phyloP scores from a whole-genome alignment of 2,113 vertebrate genomes.

The Oryzias curvinotus region DNA sequence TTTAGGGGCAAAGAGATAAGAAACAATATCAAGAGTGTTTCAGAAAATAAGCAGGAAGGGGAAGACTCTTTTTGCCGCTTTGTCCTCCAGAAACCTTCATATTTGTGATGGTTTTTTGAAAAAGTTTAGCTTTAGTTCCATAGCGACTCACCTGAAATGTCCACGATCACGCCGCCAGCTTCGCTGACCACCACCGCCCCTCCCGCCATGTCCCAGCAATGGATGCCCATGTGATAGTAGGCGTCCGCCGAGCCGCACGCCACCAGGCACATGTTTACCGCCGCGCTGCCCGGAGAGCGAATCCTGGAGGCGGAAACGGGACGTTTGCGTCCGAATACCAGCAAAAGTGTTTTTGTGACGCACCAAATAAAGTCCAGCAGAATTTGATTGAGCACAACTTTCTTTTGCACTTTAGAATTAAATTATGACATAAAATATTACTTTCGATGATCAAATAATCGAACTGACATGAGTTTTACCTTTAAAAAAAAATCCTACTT shows the following conservation, averaged over 20 bases:
- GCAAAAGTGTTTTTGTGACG: no score
- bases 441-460: no score
- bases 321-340: conserved; percentile 1
- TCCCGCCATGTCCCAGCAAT: conserved; percentile 98
- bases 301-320: conserved; percentile 74
- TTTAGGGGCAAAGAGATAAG: conserved; percentile 15
- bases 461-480: no score
- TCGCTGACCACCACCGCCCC: conserved; percentile 87
- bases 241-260: conserved; percentile 89
- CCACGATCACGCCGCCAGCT: conserved; percentile 88
- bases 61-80: neutral
- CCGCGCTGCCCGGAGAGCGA: conserved; percentile 89
- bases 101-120: conserved; percentile 14
- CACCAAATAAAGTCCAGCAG: no score
- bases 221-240: conserved; percentile 94
- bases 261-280: conserved; percentile 94
- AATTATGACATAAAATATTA: no score
- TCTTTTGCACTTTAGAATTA: no score
- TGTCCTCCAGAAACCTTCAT: conserved; percentile 10
- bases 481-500: no score
- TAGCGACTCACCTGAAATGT: conserved; percentile 82
- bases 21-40: conserved; percentile 25
- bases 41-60: conserved; percentile 18
- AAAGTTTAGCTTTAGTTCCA: conserved; percentile 4
- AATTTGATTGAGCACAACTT: no score